These are phyloP conservation scores for Palythoa heliodiscus DNA, from an alignment of 92 coral and sea anemone genomes.

Conservation along the genomic window DNA sequence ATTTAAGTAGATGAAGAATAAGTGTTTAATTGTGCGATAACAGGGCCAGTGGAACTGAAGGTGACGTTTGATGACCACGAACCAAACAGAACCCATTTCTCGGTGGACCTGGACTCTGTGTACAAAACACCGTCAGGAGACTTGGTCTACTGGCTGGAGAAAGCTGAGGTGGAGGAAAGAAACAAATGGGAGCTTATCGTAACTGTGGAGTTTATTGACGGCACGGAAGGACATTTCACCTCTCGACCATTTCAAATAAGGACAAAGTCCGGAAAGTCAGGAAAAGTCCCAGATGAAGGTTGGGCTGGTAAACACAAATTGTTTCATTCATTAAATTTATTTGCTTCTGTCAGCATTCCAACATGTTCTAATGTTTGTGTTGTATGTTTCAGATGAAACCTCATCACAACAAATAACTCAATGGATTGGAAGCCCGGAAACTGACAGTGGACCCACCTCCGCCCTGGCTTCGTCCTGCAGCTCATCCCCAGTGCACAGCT, in stretches of 20 bases:
- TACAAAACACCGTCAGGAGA: slow-evolving; percentile 62
- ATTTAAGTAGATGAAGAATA: too few species aligned
- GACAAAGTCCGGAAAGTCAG: slow-evolving; percentile 43
- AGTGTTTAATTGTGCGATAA: not conserved
- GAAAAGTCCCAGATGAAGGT: slow-evolving; percentile 6
- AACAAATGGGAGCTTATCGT: slow-evolving; percentile 72
- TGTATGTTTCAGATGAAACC: not conserved
- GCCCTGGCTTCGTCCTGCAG: not conserved
- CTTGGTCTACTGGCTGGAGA: slow-evolving; percentile 63
- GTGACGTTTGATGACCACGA: slow-evolving; percentile 49
- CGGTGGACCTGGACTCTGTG: slow-evolving; percentile 74
- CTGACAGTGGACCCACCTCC: not conserved
- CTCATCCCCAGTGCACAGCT: slow-evolving; percentile 9
- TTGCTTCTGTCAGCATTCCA: not conserved
- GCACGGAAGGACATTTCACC: slow-evolving; percentile 52
- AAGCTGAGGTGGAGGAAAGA: slow-evolving; percentile 58
- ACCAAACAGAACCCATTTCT: slow-evolving; percentile 50
- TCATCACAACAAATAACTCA: slow-evolving; percentile 25
- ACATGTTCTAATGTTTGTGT: not conserved
- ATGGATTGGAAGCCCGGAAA: slow-evolving; percentile 15
- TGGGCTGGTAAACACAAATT: not conserved
- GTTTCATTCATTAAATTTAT: not conserved
- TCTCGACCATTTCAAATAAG: slow-evolving; percentile 73
- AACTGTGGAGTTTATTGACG: slow-evolving; percentile 53
- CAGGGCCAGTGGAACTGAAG: slow-evolving; percentile 65